A percentile compares a stretch with the other conserved stretches of the same genome.
These are phyloP conservation scores for Ectemnius cavifrons DNA, from an alignment of 2,888 invertebrate species.

Conservation along the genomic window DNA sequence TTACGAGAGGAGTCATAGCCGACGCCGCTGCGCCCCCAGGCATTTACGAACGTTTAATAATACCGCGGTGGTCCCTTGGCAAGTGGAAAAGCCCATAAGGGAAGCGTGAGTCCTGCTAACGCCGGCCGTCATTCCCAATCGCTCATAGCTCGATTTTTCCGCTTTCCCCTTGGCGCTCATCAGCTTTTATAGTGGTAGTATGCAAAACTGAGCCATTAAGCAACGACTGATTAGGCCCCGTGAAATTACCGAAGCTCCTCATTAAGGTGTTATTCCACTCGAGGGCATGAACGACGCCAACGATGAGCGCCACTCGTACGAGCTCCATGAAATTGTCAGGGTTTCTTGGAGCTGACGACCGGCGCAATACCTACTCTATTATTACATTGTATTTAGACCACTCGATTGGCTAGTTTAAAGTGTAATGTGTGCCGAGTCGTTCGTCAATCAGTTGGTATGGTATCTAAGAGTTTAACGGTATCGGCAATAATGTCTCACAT, in stretches of 20 bases:
- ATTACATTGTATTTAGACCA: too few relatives aligned
- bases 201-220: neutral
- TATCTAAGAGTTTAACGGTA: too few relatives aligned
- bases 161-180: neutral
- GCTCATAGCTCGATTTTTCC: neutral
- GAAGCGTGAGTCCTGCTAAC: slow-evolving; percentile 12
- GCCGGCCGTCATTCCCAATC: slow-evolving; percentile 3
- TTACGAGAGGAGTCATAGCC: slow-evolving; percentile 29
- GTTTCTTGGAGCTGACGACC: too few relatives aligned
- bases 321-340: too few relatives aligned
- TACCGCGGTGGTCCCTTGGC: slow-evolving; percentile 25
- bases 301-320: too few relatives aligned
- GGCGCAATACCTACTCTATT: too few relatives aligned
- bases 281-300: too few relatives aligned
- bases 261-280: neutral
- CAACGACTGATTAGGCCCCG: slow-evolving; percentile 6
- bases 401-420: too few relatives aligned
- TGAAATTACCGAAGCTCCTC: slow-evolving; percentile 4
- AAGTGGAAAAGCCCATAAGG: slow-evolving; percentile 19
- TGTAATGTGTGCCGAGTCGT: too few relatives aligned
- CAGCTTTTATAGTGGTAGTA: neutral
- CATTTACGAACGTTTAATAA: slow-evolving; percentile 39
- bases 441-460: too few relatives aligned
- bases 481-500: too few relatives aligned
- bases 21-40: slow-evolving; percentile 20